Percentiles rank a stretch among this genome's conserved stretches.
These are phyloP conservation scores for Ornithoptera priamus DNA, from an alignment of 2,888 invertebrate species.

Conservation along the genomic window DNA sequence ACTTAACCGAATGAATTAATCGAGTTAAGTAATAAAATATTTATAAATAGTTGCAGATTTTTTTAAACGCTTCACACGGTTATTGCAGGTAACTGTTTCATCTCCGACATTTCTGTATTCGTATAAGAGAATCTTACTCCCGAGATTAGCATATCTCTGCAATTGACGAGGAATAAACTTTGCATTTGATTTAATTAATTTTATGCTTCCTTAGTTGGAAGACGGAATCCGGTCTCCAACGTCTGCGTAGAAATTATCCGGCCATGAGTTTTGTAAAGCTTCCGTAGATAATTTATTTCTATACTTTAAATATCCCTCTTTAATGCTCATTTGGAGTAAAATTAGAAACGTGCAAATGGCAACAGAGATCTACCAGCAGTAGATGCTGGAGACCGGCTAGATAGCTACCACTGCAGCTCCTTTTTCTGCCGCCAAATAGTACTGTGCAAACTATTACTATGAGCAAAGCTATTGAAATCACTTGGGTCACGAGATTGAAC, in stretches of 20 bases:
- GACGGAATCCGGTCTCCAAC: constrained; percentile 19
- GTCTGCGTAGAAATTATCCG: constrained; percentile 10
- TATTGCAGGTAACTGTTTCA: neutral
- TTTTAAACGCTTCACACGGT: too few species aligned
- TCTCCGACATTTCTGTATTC: neutral
- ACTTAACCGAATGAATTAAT: too few species aligned
- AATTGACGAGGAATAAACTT: constrained; percentile 20
- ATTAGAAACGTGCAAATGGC: neutral
- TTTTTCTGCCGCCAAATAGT: too few species aligned
- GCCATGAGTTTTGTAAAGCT: constrained; percentile 15
- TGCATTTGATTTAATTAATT: constrained; percentile 23
- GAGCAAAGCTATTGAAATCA: too few species aligned
- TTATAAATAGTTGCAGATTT: too few species aligned
- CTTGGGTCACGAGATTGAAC: too few species aligned
- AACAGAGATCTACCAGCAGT: too few species aligned
- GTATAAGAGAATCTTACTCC: neutral
- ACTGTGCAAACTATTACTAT: too few species aligned
- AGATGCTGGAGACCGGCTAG: too few species aligned
- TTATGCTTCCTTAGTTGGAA: constrained; percentile 22
- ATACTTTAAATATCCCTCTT: neutral
- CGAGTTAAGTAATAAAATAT: too few species aligned
- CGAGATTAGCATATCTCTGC: constrained; percentile 5
- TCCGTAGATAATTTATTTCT: constrained; percentile 8
- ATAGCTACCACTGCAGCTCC: too few species aligned
- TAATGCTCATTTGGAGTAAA: neutral